These are phyloP conservation scores for Anniella stebbinsi DNA, from an alignment of 2,797 vertebrate species.

Conservation along the genomic window DNA sequence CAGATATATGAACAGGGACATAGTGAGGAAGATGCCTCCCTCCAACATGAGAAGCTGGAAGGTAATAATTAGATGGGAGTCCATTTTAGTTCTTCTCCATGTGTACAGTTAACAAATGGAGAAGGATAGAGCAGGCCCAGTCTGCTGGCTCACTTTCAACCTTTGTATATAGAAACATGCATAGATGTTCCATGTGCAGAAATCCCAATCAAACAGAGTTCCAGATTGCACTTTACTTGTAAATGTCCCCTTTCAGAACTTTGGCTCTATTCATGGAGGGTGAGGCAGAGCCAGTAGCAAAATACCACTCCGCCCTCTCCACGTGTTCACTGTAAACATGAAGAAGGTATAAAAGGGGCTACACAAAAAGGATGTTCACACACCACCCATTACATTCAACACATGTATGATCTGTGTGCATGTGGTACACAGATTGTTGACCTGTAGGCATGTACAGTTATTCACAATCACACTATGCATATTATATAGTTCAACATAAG, in stretches of 20 bases:
- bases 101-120: not conserved
- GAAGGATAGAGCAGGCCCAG: not conserved
- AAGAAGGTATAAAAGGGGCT: not conserved
- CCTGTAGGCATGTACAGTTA: not conserved
- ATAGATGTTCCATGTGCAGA: not conserved
- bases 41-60: not conserved
- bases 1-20: not conserved
- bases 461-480: too few relatives aligned
- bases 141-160: not conserved
- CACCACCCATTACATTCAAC: not conserved
- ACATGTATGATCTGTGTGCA: not conserved
- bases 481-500: too few relatives aligned
- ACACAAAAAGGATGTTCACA: not conserved
- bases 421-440: not conserved
- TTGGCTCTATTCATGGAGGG: not conserved
- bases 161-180: not conserved
- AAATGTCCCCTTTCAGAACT: not conserved
- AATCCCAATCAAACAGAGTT: not conserved
- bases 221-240: not conserved
- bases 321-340: not conserved
- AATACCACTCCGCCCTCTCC: not conserved
- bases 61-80: not conserved
- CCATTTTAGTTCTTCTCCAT: too few relatives aligned
- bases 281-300: not conserved
- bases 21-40: not conserved